Evolutionary conservation across 2,113 vertebrate species (phyloP).

Genomic region (Anolis sagrei): DNA sequence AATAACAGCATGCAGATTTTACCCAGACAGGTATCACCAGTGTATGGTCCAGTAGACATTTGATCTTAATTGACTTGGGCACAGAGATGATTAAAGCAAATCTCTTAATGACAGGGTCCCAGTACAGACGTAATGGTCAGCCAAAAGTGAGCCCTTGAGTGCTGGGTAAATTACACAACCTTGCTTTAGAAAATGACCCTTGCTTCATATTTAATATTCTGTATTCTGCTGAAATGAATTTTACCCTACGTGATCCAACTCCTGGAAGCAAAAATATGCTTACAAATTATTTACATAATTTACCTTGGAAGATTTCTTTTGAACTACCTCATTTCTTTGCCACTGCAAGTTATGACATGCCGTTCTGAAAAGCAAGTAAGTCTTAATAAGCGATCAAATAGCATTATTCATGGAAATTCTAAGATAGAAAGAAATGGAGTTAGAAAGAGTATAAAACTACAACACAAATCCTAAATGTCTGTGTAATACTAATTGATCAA

Average conservation of each 20-base stretch:
- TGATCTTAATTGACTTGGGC: background rate
- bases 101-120: background rate
- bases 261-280: background rate
- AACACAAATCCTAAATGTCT: background rate
- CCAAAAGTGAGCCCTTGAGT: background rate
- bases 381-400: slow-evolving; percentile 26
- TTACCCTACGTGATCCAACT: background rate
- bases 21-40: background rate
- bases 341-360: slow-evolving; percentile 34
- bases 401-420: slow-evolving; percentile 22
- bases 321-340: slow-evolving; percentile 17
- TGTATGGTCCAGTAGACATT: background rate
- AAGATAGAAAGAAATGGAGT: slow-evolving; percentile 9
- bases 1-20: slow-evolving; percentile 3
- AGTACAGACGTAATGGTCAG: background rate
- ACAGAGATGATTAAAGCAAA: background rate
- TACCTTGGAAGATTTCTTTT: background rate
- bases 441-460: background rate
- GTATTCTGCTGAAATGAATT: background rate
- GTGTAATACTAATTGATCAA: background rate
- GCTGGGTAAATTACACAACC: background rate
- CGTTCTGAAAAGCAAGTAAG: slow-evolving; percentile 37
- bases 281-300: rapidly evolving
- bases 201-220: rapidly evolving
- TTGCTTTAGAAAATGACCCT: slow-evolving; percentile 14